phyloP scores from a whole-genome alignment of 2,797 vertebrate species.

The Syndactyla subalaris region DNA sequence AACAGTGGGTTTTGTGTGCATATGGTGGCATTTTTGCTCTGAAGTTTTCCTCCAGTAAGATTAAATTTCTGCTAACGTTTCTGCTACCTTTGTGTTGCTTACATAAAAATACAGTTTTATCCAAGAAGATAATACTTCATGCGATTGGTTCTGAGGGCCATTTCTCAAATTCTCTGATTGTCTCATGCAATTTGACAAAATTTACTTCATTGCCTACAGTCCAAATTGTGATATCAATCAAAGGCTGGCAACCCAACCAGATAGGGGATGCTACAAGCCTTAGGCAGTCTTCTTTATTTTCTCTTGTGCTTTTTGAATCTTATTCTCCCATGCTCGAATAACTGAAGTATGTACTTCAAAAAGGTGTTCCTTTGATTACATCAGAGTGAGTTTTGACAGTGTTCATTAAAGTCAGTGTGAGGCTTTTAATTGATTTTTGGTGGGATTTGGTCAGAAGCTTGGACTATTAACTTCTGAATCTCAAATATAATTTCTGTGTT shows the following conservation, averaged over 20 bases:
- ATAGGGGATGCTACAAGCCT: background rate
- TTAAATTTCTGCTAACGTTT: slow-evolving; percentile 13
- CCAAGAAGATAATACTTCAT: background rate
- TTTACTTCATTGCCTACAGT: background rate
- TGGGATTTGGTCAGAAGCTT: background rate
- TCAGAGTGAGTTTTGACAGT: background rate
- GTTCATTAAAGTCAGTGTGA: background rate
- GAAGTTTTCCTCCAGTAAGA: background rate
- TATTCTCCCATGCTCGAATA: background rate
- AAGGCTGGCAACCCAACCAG: background rate
- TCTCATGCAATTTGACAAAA: slow-evolving; percentile 3
- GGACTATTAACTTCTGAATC: background rate
- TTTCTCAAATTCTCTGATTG: background rate
- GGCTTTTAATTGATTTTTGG: background rate
- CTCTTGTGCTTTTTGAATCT: background rate
- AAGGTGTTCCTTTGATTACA: background rate
- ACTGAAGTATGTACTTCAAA: background rate
- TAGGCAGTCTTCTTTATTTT: background rate
- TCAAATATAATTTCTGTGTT: background rate
- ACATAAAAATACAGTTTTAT: background rate
- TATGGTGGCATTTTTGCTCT: background rate
- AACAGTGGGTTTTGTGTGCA: background rate
- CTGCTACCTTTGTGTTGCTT: slow-evolving; percentile 1
- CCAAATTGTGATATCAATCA: background rate
- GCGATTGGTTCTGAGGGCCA: background rate